Conservation (phyloP, 1,140 invertebrate species). For the Trachymyrmex septentrionalis region DNA sequence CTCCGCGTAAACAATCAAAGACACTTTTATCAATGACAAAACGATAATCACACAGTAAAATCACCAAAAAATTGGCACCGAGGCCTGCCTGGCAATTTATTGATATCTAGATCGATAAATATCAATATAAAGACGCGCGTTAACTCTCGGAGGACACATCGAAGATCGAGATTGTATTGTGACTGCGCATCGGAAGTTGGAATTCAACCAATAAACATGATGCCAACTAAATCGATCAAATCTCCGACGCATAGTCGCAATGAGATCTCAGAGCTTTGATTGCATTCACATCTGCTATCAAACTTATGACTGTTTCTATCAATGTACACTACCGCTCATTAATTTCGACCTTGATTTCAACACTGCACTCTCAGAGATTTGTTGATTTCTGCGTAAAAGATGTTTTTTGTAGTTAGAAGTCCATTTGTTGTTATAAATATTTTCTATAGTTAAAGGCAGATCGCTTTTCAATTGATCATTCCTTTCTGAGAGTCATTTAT, state of each 20-base stretch:
- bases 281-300: background rate
- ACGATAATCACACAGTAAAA: background rate
- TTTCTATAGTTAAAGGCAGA: too few species aligned
- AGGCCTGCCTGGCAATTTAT: background rate
- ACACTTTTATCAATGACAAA: too few species aligned
- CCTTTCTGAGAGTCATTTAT: too few species aligned
- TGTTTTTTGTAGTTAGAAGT: too few species aligned
- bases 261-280: background rate
- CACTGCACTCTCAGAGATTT: too few species aligned
- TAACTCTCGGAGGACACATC: background rate
- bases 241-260: background rate
- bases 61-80: constrained; percentile 16
- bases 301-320: background rate
- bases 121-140: background rate
- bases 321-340: too few species aligned
- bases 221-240: background rate
- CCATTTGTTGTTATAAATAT: too few species aligned
- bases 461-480: too few species aligned
- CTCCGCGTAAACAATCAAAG: constrained; percentile 23
- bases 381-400: too few species aligned
- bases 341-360: too few species aligned
- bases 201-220: constrained; percentile 30
- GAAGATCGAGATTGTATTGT: constrained; percentile 6
- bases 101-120: background rate
- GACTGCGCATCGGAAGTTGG: constrained; percentile 15